Conservation (phyloP, 2,888 invertebrate species). For the Malthinus seriepunctatus region DNA sequence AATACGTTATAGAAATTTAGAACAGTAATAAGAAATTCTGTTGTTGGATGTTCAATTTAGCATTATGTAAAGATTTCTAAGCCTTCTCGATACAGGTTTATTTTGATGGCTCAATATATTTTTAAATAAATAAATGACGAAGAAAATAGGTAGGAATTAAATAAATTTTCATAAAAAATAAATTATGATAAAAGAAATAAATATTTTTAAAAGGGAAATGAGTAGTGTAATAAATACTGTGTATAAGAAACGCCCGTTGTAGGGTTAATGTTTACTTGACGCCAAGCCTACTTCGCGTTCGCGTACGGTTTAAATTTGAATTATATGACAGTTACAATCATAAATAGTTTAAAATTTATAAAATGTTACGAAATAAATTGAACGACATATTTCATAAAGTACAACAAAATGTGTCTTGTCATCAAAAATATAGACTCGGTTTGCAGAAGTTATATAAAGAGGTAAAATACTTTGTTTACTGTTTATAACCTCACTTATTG, state of each 20-base stretch:
- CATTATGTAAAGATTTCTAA: no score
- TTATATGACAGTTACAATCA: background rate
- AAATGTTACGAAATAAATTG: constrained; percentile 19
- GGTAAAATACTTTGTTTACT: constrained; percentile 3
- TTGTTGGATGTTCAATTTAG: no score
- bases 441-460: constrained; percentile 21
- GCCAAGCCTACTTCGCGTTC: background rate
- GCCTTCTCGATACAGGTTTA: no score
- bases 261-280: background rate
- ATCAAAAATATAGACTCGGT: constrained; percentile 20
- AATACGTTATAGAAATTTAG: no score
- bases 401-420: constrained; percentile 19
- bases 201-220: no score
- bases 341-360: constrained; percentile 1
- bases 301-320: background rate
- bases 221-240: background rate
- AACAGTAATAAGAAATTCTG: no score
- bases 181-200: no score
- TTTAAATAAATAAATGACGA: no score
- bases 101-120: no score
- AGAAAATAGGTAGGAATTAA: no score
- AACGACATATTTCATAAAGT: constrained; percentile 53
- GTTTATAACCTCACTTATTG: constrained; percentile 10
- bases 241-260: background rate
- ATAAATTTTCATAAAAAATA: no score